phyloP scores from a whole-genome alignment of 2,113 vertebrate genomes.

The Isichthys henryi region DNA sequence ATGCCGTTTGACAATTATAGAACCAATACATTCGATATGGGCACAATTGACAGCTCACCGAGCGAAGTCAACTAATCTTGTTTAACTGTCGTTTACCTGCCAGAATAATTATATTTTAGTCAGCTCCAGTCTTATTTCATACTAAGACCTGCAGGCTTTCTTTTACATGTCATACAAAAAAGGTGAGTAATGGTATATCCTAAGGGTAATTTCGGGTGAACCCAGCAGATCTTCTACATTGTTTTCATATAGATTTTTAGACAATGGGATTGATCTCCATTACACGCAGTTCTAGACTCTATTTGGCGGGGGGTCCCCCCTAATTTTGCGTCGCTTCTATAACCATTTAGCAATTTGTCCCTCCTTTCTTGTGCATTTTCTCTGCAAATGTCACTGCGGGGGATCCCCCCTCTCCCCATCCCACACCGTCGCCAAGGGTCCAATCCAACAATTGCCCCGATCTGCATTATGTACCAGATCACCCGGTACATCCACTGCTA shows the following conservation, averaged over 20 bases:
- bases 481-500: not conserved
- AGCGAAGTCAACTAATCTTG: not conserved
- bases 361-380: not conserved
- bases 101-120: not conserved
- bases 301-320: not conserved
- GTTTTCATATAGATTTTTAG: not conserved
- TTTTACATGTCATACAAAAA: not conserved
- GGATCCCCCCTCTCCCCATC: not conserved
- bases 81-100: not conserved
- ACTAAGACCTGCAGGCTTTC: not conserved
- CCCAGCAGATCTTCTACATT: not conserved
- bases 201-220: not conserved
- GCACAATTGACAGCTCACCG: not conserved
- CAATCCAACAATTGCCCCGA: not conserved
- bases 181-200: not conserved
- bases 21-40: not conserved
- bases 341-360: not conserved
- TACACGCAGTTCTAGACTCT: not conserved
- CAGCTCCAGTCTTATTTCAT: not conserved
- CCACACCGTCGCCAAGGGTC: not conserved
- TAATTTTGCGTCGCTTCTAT: not conserved
- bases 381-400: not conserved
- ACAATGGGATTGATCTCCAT: not conserved
- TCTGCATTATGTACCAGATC: not conserved
- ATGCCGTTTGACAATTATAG: not conserved